Evolutionary conservation across 2,113 vertebrate species (phyloP), one percentile per base, ranked within the genome.

Genomic region (Laterallus jamaicensis): DNA sequence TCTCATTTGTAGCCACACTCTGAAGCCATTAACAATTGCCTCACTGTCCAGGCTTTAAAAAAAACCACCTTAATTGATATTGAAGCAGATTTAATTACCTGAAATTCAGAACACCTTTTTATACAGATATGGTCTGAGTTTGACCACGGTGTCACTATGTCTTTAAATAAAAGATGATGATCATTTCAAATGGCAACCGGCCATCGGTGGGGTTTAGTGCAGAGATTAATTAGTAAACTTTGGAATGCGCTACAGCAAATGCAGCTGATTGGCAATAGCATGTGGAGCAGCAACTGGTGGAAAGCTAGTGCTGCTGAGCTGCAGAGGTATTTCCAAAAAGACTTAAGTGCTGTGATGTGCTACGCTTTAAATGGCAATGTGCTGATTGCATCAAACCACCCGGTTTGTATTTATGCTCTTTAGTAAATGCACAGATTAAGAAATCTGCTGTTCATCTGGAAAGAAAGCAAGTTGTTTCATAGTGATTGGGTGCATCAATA

Each of bases 211-310:
- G 90, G 95, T 96, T 96, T 92, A 95, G 95, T 96, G 95, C 87
- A 91, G 96, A 98, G 97, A 98, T 98, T 97, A 98, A 97, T 98
- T 98, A 97, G 97, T 97, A 98, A 97, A 98, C 93, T 97, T 92
- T 78, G 97, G 97, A 98, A 98, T 98, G 96, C 82, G 52, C 93
- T 96, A 93, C 92, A 96, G 96, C 97, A 98, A 97, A 97, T 97
- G 97, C 87, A 96, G 75, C 97, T 99, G 99, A 99, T 98, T 98
- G 98, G 98, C 98, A 98, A 93, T 88, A 98, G 97, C 98, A 99
- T 96, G 97, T 99, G 99, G 97, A 95, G 96, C 92, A 98, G 97
- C 98, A 98, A 98, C 98, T 98, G 98, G 93, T 96, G 96, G 93
- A 95, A 96, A 66, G 95, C 88, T 68, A 56, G 84, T 88, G 82